A percentile compares a stretch with the other conserved stretches of the same genome.
Conservation (phyloP, 2,113 vertebrate genomes). For the Lepidothrix coronata region DNA sequence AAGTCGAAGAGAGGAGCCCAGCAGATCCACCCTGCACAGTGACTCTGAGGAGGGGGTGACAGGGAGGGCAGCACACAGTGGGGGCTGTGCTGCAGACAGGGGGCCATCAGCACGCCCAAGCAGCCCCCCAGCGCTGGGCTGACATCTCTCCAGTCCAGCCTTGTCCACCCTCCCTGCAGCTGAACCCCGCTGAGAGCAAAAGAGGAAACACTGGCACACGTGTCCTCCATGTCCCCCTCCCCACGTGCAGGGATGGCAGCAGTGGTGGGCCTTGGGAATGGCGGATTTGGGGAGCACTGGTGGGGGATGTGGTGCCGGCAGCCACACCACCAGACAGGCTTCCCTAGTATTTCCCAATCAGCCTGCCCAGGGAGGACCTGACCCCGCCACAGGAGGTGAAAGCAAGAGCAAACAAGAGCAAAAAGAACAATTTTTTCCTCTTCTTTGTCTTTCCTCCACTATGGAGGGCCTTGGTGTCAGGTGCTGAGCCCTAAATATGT, state of each 20-base stretch:
- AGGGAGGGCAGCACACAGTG: rapidly evolving
- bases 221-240: neutral
- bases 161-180: rapidly evolving
- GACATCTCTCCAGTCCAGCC: neutral
- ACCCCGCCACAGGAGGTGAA: rapidly evolving
- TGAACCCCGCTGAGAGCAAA: neutral
- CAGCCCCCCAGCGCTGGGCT: neutral
- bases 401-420: neutral
- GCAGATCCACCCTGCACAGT: neutral
- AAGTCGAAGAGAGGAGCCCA: neutral
- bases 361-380: neutral
- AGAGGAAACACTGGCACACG: rapidly evolving
- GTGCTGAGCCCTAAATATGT: neutral
- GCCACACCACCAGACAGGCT: neutral
- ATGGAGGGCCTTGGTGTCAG: neutral
- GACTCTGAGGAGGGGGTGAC: rapidly evolving
- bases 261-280: neutral
- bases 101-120: neutral
- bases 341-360: neutral
- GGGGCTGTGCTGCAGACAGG: rapidly evolving
- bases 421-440: neutral
- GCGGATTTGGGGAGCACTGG: neutral
- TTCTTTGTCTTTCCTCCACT: neutral
- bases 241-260: neutral
- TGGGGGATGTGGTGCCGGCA: rapidly evolving